Evolutionary conservation across 2,113 vertebrate genomes (phyloP).

Genomic region (Erythrolamprus reginae): DNA sequence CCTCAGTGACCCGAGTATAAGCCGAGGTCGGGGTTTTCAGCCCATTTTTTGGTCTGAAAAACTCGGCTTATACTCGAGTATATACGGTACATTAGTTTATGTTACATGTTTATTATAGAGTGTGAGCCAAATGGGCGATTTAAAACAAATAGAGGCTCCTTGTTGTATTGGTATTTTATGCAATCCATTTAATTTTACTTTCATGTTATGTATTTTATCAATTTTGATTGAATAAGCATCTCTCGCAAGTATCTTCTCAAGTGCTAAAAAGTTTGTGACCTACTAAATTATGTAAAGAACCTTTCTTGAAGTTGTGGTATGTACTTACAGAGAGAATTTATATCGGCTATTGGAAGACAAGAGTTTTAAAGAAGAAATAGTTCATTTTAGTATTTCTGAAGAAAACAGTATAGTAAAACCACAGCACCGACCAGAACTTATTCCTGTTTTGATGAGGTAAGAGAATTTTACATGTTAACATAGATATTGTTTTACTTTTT

Average conservation of each 20-base stretch:
- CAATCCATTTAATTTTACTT: neutral
- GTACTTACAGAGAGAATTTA: constrained; percentile 83
- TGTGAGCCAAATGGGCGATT: neutral
- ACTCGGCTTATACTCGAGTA: too few relatives aligned
- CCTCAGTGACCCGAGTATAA: too few relatives aligned
- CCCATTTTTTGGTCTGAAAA: too few relatives aligned
- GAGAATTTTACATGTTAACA: neutral
- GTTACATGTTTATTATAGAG: neutral
- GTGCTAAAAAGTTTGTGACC: neutral
- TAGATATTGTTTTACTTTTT: constrained; percentile 6
- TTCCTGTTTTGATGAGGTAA: constrained; percentile 94
- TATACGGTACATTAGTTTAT: neutral
- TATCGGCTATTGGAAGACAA: constrained; percentile 88
- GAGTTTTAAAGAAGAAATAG: constrained; percentile 93
- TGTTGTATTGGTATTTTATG: neutral
- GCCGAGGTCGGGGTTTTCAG: too few relatives aligned
- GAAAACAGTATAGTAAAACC: constrained; percentile 78
- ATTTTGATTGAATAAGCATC: neutral
- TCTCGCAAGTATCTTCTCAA: neutral
- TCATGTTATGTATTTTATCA: neutral
- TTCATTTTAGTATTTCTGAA: constrained; percentile 91
- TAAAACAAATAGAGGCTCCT: neutral
- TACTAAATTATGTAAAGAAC: constrained; percentile 11
- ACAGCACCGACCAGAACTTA: constrained; percentile 80
- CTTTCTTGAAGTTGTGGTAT: constrained; percentile 8